These are phyloP conservation scores for Heliconius ismenius DNA, from an alignment of 2,888 invertebrate species.

Conservation along the genomic window DNA sequence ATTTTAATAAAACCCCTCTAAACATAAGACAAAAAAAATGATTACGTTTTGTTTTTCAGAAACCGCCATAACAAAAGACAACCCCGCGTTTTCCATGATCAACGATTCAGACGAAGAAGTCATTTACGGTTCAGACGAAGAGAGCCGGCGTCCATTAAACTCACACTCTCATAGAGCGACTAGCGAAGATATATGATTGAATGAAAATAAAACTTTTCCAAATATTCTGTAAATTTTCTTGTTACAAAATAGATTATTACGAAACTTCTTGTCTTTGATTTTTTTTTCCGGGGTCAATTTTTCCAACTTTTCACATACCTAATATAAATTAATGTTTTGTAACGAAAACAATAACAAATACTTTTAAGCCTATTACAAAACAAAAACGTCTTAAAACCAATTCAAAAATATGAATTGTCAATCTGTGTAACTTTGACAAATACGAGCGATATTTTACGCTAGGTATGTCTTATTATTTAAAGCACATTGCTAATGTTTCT, in stretches of 20 bases:
- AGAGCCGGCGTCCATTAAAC: conserved; percentile 90
- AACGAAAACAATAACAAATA: no score
- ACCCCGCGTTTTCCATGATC: conserved; percentile 98
- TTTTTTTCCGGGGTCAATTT: not conserved
- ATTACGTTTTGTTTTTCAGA: conserved; percentile 79
- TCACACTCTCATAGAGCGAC: conserved; percentile 83
- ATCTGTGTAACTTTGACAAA: no score
- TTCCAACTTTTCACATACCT: no score
- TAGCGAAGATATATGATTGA: conserved; percentile 78
- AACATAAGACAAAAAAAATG: not conserved
- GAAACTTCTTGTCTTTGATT: conserved; percentile 31
- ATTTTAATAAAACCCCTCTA: no score
- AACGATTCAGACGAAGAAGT: conserved; percentile 99
- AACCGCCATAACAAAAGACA: conserved; percentile 95
- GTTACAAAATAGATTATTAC: conserved; percentile 57
- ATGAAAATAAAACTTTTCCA: conserved; percentile 46
- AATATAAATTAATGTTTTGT: no score
- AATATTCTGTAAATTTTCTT: conserved; percentile 56
- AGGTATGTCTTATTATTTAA: no score
- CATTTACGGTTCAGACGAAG: conserved; percentile 95
- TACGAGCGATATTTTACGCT: no score
- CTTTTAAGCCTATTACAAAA: no score
- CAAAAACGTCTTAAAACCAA: no score
- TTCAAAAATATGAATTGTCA: no score
- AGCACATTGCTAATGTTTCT: no score